Evolutionary conservation across 2,113 vertebrate species (phyloP), one percentile per base, ranked within the genome.

Genomic region (Antigone vipio): DNA sequence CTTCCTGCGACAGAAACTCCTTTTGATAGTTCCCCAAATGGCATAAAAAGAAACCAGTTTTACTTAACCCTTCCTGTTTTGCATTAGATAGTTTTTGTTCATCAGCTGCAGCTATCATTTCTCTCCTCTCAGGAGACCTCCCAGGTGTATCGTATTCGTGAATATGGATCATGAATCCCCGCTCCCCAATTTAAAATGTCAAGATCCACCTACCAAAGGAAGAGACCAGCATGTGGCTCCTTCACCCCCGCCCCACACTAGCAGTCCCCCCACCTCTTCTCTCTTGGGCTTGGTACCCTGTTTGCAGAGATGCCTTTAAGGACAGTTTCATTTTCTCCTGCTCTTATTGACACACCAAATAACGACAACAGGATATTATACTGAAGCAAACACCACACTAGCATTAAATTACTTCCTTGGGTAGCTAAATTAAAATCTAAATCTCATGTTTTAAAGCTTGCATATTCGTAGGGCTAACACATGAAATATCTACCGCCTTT

Each of bases 21-120:
- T 89, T 86, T 42, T 79, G 32, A 78, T 45, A 89, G 96, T 96
- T 95, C 96, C 94, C 66, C 93, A 97, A 95, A 96, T 5, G n/a
- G 53, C 74, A 89, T 52, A 84, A 75, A 89, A 86, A 78, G 58
- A 62, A 95, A 81, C 42, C 73, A 89, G 71, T 72, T 79, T 42
- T 21, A 58, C 23, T 95, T 76, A 92, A 87, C 86, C 60, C 95
- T 95, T 97, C 80, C 84, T 1, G 0, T 68, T 91, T 92, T 58
- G 53, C 67, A 30, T 7, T 23, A 35, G 66, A 42, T 26, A 58
- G 52, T 18, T 87, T 55, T 73, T 9, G 23, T 52, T 91, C 92
- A 73, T 50, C 53, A 40, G 77, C 4, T 75, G 88, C 68, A 82
- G 63, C 24, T 30, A 10, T 32, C 38, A 15, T 14, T 84, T 59